Evolutionary conservation across 2,797 vertebrate genomes (phyloP), one percentile per base, ranked within the genome.

Genomic region (Neostethus bicornis): DNA sequence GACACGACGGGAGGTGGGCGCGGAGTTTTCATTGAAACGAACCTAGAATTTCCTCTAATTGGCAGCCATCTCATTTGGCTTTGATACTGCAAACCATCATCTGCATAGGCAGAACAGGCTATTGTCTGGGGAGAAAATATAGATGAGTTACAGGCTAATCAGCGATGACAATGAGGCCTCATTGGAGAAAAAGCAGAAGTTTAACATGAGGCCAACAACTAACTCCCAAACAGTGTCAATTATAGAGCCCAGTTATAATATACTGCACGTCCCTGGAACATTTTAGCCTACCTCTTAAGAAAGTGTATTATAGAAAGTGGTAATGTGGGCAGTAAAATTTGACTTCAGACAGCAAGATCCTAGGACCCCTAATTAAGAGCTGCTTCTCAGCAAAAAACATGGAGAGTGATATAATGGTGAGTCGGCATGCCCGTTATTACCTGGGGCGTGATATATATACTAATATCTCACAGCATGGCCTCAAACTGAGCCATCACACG

Each of bases 101-200:
- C 79, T 66, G 80, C 88, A 86, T 70, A 72, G 87, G 81, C 48
- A 64, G 77, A 86, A 77, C 70, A 79, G 86, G 65, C 80, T 86
- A 87, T 85, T 85, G 85, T 78, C 86, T 87, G 70, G 91, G 90
- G 87, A 90, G 86, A 82, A 92, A 88, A 85, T 54, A 39, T 62
- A 83, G 84, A 77, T 87, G 87, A 88, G 85, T 90, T 90, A 88
- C 74, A 53, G 77, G 89, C 79, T 92, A 84, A 87, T 92, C 85
- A 71, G 58, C 52, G 81, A 81, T 90, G 73, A 77, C 82, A 89
- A 86, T 81, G 79, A 47, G 57, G 51, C 56, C 11, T 47, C 54
- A 52, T 59, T 51, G 39, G 16, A 60, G 53, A 67, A 75, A 61
- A 72, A 48, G 73, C 57, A 43, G 17, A 66, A 62, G 73, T 82